These are phyloP conservation scores for Prionailurus viverrinus DNA, from an alignment of 2,113 vertebrate species.

Conservation along the genomic window DNA sequence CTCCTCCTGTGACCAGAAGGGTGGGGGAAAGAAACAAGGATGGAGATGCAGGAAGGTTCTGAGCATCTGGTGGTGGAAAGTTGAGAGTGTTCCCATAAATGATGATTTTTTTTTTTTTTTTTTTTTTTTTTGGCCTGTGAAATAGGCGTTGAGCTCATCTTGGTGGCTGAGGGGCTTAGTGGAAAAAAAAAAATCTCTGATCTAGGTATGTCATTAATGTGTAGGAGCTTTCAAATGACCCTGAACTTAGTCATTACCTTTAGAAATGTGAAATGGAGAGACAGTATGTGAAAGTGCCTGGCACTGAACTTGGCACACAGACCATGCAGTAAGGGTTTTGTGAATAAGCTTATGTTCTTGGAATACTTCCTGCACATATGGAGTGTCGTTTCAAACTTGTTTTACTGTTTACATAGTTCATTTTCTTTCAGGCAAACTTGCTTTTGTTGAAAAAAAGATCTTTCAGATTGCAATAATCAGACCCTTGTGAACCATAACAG, in stretches of 20 bases:
- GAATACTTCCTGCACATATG: constrained; percentile 36
- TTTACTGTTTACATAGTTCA: constrained; percentile 52
- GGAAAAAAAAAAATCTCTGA: neutral
- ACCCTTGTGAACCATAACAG: constrained; percentile 74
- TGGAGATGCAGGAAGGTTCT: neutral
- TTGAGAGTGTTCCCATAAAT: neutral
- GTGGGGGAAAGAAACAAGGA: neutral
- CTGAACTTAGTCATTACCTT: constrained; percentile 32
- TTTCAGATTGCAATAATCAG: constrained; percentile 63
- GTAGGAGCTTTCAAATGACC: neutral
- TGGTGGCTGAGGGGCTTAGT: neutral
- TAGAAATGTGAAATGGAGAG: constrained; percentile 31
- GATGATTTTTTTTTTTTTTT: neutral
- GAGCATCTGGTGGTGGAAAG: neutral
- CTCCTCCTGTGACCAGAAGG: neutral
- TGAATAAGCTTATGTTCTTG: constrained; percentile 17
- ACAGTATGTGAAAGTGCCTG: neutral
- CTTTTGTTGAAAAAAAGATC: constrained; percentile 60
- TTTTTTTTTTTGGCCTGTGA: neutral
- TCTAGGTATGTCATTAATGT: constrained; percentile 34
- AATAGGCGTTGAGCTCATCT: neutral
- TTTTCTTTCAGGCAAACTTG: constrained; percentile 67
- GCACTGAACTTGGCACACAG: neutral
- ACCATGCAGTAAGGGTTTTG: neutral
- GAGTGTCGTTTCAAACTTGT: constrained; percentile 45